These are phyloP conservation scores for Drosophila kikkawai DNA, from an alignment of 1,140 invertebrate species.

Conservation along the genomic window DNA sequence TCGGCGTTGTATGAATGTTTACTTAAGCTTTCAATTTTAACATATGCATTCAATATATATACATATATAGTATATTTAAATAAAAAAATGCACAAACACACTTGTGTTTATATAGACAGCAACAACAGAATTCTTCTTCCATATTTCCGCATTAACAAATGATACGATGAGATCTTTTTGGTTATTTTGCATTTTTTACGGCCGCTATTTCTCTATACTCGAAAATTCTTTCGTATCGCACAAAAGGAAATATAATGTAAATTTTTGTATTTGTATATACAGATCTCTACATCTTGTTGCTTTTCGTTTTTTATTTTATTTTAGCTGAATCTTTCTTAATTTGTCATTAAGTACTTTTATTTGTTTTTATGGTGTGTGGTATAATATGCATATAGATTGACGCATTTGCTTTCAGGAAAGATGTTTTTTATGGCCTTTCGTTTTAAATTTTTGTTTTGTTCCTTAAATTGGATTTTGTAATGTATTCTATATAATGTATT, in stretches of 20 bases:
- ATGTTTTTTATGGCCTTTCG: slow-evolving; percentile 40
- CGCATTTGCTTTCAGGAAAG: slow-evolving; percentile 67
- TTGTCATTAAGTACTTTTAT: slow-evolving; percentile 59
- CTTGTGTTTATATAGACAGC: slow-evolving; percentile 26
- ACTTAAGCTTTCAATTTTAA: slow-evolving; percentile 45
- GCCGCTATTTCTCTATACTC: slow-evolving; percentile 55
- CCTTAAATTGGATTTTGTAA: slow-evolving; percentile 37
- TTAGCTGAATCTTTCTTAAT: slow-evolving; percentile 52
- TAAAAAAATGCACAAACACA: slow-evolving; percentile 26
- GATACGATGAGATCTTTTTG: slow-evolving; percentile 48
- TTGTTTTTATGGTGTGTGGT: slow-evolving; percentile 46
- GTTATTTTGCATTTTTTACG: slow-evolving; percentile 41
- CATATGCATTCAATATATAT: slow-evolving; percentile 47
- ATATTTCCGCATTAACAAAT: slow-evolving; percentile 80
- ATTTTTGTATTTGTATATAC: slow-evolving; percentile 22
- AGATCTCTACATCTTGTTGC: background rate
- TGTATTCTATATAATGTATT: slow-evolving; percentile 23
- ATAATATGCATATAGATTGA: slow-evolving; percentile 65
- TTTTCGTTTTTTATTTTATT: slow-evolving; percentile 25
- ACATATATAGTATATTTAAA: slow-evolving; percentile 3
- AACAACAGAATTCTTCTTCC: slow-evolving; percentile 60
- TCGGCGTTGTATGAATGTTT: slow-evolving; percentile 44
- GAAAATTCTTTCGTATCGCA: slow-evolving; percentile 39
- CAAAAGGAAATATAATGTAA: slow-evolving; percentile 64
- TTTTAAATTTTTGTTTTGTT: slow-evolving; percentile 49